Conservation (phyloP, 1,140 invertebrate genomes). For the Micrasema longulum region DNA sequence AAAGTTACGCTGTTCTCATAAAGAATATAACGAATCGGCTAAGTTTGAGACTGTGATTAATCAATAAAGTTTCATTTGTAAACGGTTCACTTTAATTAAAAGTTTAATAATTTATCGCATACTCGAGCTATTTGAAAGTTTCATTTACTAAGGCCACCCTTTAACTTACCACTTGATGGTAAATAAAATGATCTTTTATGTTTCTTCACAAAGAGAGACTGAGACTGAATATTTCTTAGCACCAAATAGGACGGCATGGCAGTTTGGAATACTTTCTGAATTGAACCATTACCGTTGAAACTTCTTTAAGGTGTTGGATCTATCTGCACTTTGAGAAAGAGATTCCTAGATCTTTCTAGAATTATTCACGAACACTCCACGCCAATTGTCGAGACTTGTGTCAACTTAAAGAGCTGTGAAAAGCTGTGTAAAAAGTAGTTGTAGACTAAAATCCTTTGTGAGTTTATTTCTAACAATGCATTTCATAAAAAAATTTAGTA, state of each 20-base stretch:
- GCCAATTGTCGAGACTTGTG: slow-evolving; percentile 16
- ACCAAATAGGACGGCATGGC: slow-evolving; percentile 9
- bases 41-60: too few species aligned
- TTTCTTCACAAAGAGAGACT: slow-evolving; percentile 6
- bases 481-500: too few species aligned
- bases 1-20: too few species aligned
- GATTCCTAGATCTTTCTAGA: neutral
- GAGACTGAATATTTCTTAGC: slow-evolving; percentile 24
- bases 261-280: slow-evolving; percentile 30
- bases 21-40: too few species aligned
- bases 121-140: neutral
- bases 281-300: slow-evolving; percentile 30
- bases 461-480: too few species aligned
- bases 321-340: too few species aligned
- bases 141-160: slow-evolving; percentile 13
- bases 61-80: too few species aligned
- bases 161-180: slow-evolving; percentile 7
- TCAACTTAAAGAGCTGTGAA: neutral
- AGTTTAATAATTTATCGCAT: too few species aligned
- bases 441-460: too few species aligned
- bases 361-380: slow-evolving; percentile 19
- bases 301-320: neutral
- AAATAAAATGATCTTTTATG: slow-evolving; percentile 28
- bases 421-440: neutral
- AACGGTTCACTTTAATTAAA: too few species aligned